Conservation (phyloP, 1,140 invertebrate species). For the Aplysia californica region DNA sequence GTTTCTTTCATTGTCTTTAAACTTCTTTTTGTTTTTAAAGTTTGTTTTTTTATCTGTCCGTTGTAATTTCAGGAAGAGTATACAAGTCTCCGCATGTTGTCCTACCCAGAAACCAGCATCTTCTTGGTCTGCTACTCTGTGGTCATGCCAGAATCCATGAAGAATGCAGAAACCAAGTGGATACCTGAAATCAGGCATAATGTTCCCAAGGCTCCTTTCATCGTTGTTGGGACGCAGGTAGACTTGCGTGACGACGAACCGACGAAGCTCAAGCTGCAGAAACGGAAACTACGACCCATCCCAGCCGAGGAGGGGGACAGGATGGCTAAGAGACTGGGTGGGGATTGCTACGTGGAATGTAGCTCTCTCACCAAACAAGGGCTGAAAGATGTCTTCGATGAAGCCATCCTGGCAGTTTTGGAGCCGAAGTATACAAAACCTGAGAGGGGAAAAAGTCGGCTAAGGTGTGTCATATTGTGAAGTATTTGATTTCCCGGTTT, state of each 20-base stretch:
- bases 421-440: conserved; percentile 42
- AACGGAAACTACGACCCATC: conserved; percentile 87
- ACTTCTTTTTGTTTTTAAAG: too few species aligned
- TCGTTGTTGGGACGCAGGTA: conserved; percentile 76
- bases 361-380: conserved; percentile 76
- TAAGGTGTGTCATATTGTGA: conserved; percentile 29
- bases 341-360: conserved; percentile 91
- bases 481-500: neutral
- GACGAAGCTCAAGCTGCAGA: conserved; percentile 83
- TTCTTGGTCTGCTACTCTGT: conserved; percentile 99
- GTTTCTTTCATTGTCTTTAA: too few species aligned
- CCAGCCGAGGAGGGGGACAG: conserved; percentile 80
- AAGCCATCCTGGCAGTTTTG: conserved; percentile 52
- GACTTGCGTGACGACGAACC: conserved; percentile 55
- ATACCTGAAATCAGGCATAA: conserved; percentile 72
- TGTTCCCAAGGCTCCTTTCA: conserved; percentile 85
- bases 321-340: conserved; percentile 76
- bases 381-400: conserved; percentile 59
- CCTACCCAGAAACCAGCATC: conserved; percentile 97
- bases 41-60: too few species aligned
- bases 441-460: conserved; percentile 2
- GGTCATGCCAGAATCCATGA: conserved; percentile 97
- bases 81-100: conserved; percentile 89
- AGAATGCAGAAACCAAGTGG: conserved; percentile 94
- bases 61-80: conserved; percentile 89